Base-by-base conservation (phyloP, 2,797 vertebrate genomes). In the Gephyroberyx darwinii region DNA sequence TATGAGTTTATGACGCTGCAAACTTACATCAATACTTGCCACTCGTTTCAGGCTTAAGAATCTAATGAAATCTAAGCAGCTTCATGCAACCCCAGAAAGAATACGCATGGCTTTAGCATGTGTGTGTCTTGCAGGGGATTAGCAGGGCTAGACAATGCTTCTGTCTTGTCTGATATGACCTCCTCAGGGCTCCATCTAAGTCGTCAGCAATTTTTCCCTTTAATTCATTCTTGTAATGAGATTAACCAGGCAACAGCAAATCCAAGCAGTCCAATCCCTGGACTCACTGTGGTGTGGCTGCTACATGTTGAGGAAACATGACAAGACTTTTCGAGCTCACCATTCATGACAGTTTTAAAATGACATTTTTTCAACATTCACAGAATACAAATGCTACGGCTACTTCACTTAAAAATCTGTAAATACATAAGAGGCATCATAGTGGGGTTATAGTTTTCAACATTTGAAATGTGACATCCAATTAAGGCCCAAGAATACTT, bases 201-300 rank as follows among this genome's bases (percentile, higher is more conserved):
- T 92, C 87, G 91, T 95, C 94, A 95, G 94, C 94, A 94, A 91
- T 93, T 94, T 92, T 94, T 92, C 90, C 63, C 85, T 92, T 90
- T 93, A 93, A 94, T 93, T 93, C 92, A 92, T 92, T 92, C 89
- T 89, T 91, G 81, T 93, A 95, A 93, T 94, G 84, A 92, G 93
- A 94, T 95, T 94, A 94, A 78, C 82, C 81, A 79, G 88, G 88
- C 87, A 90, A 88, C 89, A 75, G 87, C 84, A 93, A 93, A 93
- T 93, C 93, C 92, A 79, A 82, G 67, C 86, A 88, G 84, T 71
- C 89, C 87, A 91, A 91, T 89, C 87, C 88, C 71, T 8, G 85
- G 88, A n/a, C n/a, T 90, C 89, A 86, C 85, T 90, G 83, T 37
- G 20, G 67, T 74, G 71, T 79, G 80, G 80, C 86, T 88, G 88